Conservation (phyloP, 2,888 invertebrate species). For the Amphimallon solstitiale region DNA sequence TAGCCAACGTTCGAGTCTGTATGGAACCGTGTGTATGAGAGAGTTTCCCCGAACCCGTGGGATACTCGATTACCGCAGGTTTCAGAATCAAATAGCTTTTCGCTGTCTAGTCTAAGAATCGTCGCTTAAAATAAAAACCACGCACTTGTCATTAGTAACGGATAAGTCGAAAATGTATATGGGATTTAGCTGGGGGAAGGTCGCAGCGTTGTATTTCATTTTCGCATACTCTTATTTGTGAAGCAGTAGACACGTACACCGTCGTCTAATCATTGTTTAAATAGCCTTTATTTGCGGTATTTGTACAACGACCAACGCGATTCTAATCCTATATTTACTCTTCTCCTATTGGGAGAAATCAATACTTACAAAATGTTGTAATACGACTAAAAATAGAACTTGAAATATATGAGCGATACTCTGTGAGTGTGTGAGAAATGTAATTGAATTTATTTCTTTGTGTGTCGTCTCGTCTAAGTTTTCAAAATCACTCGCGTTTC, state of each 20-base stretch:
- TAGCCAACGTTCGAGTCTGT: slow-evolving; percentile 32
- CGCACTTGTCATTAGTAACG: not conserved
- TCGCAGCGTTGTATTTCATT: not conserved
- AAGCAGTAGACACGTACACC: not conserved
- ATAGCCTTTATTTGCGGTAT: not conserved
- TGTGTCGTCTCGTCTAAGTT: too few species aligned
- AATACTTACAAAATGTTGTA: slow-evolving; percentile 27
- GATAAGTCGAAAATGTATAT: not conserved
- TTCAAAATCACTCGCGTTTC: too few species aligned
- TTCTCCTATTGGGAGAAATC: slow-evolving; percentile 22
- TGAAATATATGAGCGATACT: too few species aligned
- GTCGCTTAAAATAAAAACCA: slow-evolving; percentile 24
- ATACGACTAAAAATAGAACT: slow-evolving; percentile 18
- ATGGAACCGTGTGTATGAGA: slow-evolving; percentile 2
- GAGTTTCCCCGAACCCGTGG: not conserved
- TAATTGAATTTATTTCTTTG: not conserved
- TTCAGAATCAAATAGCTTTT: slow-evolving; percentile 17
- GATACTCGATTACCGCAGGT: slow-evolving; percentile 3
- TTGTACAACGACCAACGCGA: not conserved
- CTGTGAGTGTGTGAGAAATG: not conserved
- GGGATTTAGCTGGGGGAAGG: not conserved
- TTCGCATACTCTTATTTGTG: slow-evolving; percentile 11
- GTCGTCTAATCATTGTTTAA: not conserved
- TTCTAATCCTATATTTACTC: slow-evolving; percentile 10
- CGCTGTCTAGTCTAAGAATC: slow-evolving; percentile 22